Conservation (phyloP, 2,888 invertebrate species). For the Muschampia plurimacula region DNA sequence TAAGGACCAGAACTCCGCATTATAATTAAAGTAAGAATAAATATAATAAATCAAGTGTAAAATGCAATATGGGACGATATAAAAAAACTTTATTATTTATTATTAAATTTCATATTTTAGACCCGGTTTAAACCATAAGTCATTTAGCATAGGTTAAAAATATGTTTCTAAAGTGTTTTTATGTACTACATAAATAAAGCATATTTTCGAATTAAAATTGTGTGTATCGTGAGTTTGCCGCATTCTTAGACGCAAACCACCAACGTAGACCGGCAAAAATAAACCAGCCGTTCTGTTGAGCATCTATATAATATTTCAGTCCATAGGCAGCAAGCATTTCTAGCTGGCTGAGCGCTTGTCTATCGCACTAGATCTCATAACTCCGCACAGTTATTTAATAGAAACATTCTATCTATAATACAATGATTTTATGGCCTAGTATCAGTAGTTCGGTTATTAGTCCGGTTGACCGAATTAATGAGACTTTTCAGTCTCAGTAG, state of each 20-base stretch:
- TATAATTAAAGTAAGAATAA: no score
- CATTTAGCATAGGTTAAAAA: background rate
- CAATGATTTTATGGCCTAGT: no score
- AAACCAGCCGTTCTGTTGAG: conserved; percentile 59
- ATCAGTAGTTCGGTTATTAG: no score
- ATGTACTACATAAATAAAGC: conserved; percentile 48
- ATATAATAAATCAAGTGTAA: no score
- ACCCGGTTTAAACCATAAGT: background rate
- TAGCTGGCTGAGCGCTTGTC: conserved; percentile 1
- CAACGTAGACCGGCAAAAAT: conserved; percentile 75
- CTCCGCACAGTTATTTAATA: background rate
- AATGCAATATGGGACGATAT: no score
- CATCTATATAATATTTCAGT: conserved; percentile 70
- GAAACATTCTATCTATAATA: background rate
- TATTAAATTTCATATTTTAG: background rate
- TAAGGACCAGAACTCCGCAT: no score
- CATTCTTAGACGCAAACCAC: conserved; percentile 69
- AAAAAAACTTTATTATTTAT: no score
- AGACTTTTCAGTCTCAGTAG: no score
- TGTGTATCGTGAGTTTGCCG: conserved; percentile 61
- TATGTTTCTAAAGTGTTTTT: conserved; percentile 7
- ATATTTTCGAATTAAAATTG: conserved; percentile 53
- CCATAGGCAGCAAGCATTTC: conserved; percentile 53
- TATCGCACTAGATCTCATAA: conserved; percentile 5
- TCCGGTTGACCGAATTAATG: no score